Conservation (phyloP, 1,140 invertebrate species). For the Diabrotica virgifera region DNA sequence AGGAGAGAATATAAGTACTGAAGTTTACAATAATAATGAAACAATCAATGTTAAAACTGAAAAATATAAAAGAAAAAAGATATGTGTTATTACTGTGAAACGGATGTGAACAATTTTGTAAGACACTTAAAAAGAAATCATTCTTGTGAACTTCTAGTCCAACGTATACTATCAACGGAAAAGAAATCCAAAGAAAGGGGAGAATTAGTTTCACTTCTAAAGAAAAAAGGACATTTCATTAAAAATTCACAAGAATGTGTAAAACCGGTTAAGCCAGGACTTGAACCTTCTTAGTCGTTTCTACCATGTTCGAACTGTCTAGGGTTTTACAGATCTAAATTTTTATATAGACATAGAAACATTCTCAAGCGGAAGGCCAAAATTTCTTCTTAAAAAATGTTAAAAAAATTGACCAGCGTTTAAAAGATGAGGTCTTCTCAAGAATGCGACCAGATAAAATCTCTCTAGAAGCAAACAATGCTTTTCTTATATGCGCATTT, state of each 20-base stretch:
- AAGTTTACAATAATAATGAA: too few relatives aligned
- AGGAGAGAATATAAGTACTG: too few relatives aligned
- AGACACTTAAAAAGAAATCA: conserved; percentile 24
- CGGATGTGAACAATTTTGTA: conserved; percentile 21
- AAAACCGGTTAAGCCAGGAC: background rate
- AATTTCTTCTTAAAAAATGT: conserved; percentile 12
- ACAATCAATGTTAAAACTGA: background rate
- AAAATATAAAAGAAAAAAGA: conserved; percentile 16
- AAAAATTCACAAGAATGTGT: conserved; percentile 8
- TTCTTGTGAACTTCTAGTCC: conserved; percentile 17
- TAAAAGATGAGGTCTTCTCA: conserved; percentile 31
- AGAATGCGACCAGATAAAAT: conserved; percentile 33
- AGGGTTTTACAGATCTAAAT: conserved; percentile 10
- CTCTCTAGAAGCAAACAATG: conserved; percentile 31
- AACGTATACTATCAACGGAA: conserved; percentile 16
- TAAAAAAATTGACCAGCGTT: conserved; percentile 17
- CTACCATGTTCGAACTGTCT: conserved; percentile 5
- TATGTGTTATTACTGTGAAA: conserved; percentile 26
- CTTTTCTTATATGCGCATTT: conserved; percentile 29
- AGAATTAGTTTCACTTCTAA: conserved; percentile 17
- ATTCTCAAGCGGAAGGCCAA: conserved; percentile 4
- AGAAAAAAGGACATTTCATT: conserved; percentile 24
- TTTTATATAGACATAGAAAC: conserved; percentile 15
- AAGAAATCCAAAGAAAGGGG: conserved; percentile 17
- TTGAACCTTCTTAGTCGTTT: background rate